Conservation (phyloP, 2,888 invertebrate species). For the Hypomecis atomaria region DNA sequence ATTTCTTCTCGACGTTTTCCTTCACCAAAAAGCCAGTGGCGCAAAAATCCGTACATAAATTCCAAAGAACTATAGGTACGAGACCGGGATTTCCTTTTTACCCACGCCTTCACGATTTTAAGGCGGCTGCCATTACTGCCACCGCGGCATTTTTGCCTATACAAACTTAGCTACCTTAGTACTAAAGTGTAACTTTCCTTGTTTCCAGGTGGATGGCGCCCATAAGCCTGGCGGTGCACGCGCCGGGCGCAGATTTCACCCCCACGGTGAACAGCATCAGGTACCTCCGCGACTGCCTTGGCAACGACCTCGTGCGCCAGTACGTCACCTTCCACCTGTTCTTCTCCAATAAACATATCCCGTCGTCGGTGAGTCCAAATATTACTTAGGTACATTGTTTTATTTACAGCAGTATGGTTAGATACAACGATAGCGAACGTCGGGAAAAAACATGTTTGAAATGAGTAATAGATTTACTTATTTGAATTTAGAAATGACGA, state of each 20-base stretch:
- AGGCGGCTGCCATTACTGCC: too few relatives aligned
- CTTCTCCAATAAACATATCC: slow-evolving; percentile 94
- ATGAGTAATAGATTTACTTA: too few relatives aligned
- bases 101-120: too few relatives aligned
- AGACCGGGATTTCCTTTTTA: too few relatives aligned
- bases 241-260: slow-evolving; percentile 92
- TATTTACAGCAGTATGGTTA: neutral
- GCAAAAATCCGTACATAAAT: too few relatives aligned
- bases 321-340: slow-evolving; percentile 95
- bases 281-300: slow-evolving; percentile 91
- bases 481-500: too few relatives aligned
- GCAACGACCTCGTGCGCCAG: slow-evolving; percentile 88
- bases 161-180: neutral
- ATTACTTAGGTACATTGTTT: neutral
- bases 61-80: too few relatives aligned
- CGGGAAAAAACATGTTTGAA: too few relatives aligned
- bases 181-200: slow-evolving; percentile 8
- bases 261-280: slow-evolving; percentile 92
- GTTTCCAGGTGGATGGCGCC: slow-evolving; percentile 91
- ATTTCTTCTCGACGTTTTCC: too few relatives aligned
- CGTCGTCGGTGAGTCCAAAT: slow-evolving; percentile 75
- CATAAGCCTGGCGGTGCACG: slow-evolving; percentile 93
- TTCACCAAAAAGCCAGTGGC: too few relatives aligned
- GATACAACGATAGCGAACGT: too few relatives aligned
- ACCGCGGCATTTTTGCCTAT: too few relatives aligned